Base-by-base conservation (phyloP, 2,113 vertebrate genomes). In the Notarius quadriscutis region DNA sequence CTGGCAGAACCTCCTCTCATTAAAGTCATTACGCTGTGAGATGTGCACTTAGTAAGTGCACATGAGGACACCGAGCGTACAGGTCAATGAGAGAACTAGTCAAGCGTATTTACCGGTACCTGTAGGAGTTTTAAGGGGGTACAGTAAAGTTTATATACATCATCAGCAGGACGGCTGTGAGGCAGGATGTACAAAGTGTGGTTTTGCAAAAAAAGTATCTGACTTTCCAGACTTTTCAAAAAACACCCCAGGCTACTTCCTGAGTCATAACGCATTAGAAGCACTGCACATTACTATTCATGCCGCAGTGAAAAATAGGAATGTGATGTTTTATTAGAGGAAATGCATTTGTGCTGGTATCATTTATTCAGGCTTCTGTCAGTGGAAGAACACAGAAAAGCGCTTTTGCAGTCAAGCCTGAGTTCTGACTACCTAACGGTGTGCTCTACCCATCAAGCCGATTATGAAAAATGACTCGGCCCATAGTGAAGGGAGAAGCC, bases 301-400 rank as follows among this genome's bases (percentile, higher is more conserved):
- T 88, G 84, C 58, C 27, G 27, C 2, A 22, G 72, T 60, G 65
- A 83, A 86, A 84, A 88, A 84, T 75, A 87, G 84, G 86, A 84
- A 88, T 65, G 34, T 67, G 2, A 55, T 60, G 51, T 88, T 88
- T 90, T 88, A 86, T 86, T 81, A 88, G 89, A 57, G 72, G 75
- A 51, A 84, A 75, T 84, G 84, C 83, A 71, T 90, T 88, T 81
- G 18, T 75, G 55, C 84, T 9, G 2, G 27, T 83, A 88, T 90
- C 84, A 90, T 90, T 90, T 86, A 90, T 90, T 90, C 89, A 88
- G 84, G 75, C 79, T 88, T 80, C 77, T 86, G 81, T 84, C 60
- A 50, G 87, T 63, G 67, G 48, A 88, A 80, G 84, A 88, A 88
- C 89, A 90, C 2, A 77, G 77, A 88, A 88, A 87, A 90, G 81